Conservation (phyloP, 1,140 invertebrate species). For the Drosophila biarmipes region DNA sequence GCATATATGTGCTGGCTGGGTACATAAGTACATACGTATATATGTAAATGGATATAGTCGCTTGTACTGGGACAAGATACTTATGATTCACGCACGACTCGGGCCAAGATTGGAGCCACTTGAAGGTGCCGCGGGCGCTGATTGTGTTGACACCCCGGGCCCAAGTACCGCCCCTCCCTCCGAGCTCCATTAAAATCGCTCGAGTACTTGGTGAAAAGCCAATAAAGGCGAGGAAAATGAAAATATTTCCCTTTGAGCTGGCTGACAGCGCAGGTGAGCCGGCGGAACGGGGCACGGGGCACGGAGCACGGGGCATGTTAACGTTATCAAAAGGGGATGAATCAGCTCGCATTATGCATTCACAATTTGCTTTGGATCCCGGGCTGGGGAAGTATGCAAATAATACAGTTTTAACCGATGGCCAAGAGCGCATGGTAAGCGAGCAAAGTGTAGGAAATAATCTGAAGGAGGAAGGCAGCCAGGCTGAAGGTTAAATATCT, state of each 20-base stretch:
- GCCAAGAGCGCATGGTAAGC: not conserved
- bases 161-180: not conserved
- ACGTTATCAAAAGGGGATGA: conserved; percentile 23
- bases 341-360: conserved; percentile 42
- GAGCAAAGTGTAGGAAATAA: not conserved
- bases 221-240: conserved; percentile 37
- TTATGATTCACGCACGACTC: conserved; percentile 44
- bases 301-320: not conserved
- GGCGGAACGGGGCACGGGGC: not conserved
- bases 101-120: conserved; percentile 13
- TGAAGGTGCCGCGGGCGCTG: conserved; percentile 19
- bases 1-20: conserved; percentile 1
- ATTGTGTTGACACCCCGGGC: conserved; percentile 43
- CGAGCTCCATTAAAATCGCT: conserved; percentile 32
- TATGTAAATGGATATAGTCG: conserved; percentile 30
- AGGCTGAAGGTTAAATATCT: not conserved
- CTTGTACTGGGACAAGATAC: conserved; percentile 27
- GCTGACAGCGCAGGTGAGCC: not conserved
- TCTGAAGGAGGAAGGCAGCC: not conserved
- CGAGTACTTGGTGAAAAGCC: conserved; percentile 37
- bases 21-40: not conserved
- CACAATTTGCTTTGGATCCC: conserved; percentile 25
- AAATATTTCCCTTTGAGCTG: conserved; percentile 35
- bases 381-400: conserved; percentile 26
- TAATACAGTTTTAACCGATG: conserved; percentile 22